These are phyloP conservation scores for Onychostoma macrolepis DNA, from an alignment of 2,113 vertebrate genomes.

Conservation along the genomic window DNA sequence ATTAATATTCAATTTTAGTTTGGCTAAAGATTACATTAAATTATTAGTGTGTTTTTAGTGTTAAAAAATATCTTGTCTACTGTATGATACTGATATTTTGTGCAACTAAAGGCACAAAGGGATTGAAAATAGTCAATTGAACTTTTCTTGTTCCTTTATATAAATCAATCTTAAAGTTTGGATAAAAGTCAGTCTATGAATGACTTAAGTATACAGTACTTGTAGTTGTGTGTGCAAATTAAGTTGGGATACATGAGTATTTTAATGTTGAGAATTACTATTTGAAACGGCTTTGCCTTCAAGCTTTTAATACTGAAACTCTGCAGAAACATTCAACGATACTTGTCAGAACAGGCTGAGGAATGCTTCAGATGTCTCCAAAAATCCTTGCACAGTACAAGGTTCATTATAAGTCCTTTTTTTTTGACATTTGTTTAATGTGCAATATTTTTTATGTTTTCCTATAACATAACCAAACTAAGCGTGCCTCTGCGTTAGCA, in stretches of 20 bases:
- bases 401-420: too few species aligned
- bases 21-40: too few species aligned
- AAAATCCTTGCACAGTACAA: slow-evolving; percentile 46
- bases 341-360: slow-evolving; percentile 63
- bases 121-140: background rate
- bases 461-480: background rate
- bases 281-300: slow-evolving; percentile 6
- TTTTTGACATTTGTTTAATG: background rate
- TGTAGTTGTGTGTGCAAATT: background rate
- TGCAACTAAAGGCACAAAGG: background rate
- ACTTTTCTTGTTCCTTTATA: background rate
- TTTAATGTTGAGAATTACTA: background rate
- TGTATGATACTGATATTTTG: too few species aligned
- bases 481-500: background rate
- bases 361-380: slow-evolving; percentile 60
- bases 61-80: too few species aligned
- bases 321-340: slow-evolving; percentile 53
- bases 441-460: background rate
- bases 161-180: background rate
- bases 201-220: background rate
- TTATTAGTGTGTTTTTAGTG: too few species aligned
- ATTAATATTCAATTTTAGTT: background rate
- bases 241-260: too few species aligned
- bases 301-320: background rate
- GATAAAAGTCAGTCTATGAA: background rate